phyloP scores from a whole-genome alignment of 1,140 invertebrate genomes.

The Cydia fagiglandana region DNA sequence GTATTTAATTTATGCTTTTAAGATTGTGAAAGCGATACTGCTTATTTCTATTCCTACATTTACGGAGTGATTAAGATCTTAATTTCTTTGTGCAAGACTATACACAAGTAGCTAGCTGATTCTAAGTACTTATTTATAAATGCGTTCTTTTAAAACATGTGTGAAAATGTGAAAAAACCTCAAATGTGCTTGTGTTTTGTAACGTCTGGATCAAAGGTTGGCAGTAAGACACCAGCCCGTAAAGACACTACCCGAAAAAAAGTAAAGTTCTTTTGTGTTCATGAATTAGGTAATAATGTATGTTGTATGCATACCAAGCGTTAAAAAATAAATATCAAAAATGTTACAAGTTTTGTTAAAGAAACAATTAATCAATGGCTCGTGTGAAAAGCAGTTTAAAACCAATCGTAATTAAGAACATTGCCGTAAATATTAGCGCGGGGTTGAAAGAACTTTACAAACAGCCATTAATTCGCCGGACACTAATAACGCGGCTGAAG shows the following conservation, averaged over 20 bases:
- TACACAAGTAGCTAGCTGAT: not conserved
- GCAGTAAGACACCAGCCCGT: too few relatives aligned
- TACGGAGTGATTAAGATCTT: not conserved
- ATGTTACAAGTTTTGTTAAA: not conserved
- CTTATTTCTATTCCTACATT: conserved; percentile 7
- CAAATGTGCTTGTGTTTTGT: too few relatives aligned
- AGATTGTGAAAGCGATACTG: conserved; percentile 6
- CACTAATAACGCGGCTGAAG: conserved; percentile 65
- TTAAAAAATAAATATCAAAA: too few relatives aligned
- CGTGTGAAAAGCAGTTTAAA: not conserved
- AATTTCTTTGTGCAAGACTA: not conserved
- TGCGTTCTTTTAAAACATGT: not conserved
- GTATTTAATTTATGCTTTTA: not conserved
- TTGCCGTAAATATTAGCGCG: conserved; percentile 31
- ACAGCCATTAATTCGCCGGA: conserved; percentile 73
- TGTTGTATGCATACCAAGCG: too few relatives aligned
- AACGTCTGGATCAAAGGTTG: too few relatives aligned
- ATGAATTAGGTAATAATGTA: not conserved
- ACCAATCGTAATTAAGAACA: conserved; percentile 24
- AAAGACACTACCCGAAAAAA: too few relatives aligned
- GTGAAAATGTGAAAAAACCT: too few relatives aligned
- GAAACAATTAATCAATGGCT: not conserved
- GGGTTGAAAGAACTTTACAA: conserved; percentile 60
- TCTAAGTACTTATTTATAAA: not conserved
- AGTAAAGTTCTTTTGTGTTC: not conserved